Evolutionary conservation across 2,113 vertebrate genomes (phyloP), one percentile per base, ranked within the genome.

Genomic region (Baryphthengus martii): DNA sequence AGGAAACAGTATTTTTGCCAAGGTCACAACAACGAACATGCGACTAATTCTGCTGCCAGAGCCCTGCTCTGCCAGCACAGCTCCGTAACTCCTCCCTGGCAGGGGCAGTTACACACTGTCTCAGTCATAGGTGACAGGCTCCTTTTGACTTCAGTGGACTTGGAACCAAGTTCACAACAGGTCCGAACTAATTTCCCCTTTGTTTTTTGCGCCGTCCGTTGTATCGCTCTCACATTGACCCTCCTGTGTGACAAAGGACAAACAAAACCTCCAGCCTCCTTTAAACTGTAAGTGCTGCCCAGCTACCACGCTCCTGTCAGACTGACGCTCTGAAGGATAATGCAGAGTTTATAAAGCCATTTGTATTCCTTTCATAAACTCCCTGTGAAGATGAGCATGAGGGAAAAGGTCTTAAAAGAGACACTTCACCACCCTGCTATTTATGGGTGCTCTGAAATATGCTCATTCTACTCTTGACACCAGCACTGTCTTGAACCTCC

Each of bases 381-480:
- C 55, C 23, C 0, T 6, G 8, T 44, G 88, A 88, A 65, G 93
- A 50, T 16, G 11, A 58, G 28, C 53, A 8, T 2, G 47, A 59
- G 17, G 67, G 16, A 71, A 50, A 29, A 80, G 20, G n/a, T 31
- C 70, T 67, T 21, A 52, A 20, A 50, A 50, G 11, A 35, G 28
- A 45, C 40, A 58, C n/a, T 24, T 68, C 3, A 1, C 0, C 3
- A 52, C n/a, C 35, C 61, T 3, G 2, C 42, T 61, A 1, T 20
- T 61, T 67, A 31, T 42, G 59, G 58, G 16, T 33, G 31, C 45
- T 70, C 53, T 86, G 55, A 67, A 70, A 70, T 49, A 42, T 3
- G 39, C 44, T 81, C 24, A 39, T 33, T 47, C 45, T 33, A 12
- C 66, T 81, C 75, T 13, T 45, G 39, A 82, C 65, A 50, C 10